These are phyloP conservation scores for Grus americana DNA, from an alignment of 2,113 vertebrate species.

Conservation along the genomic window DNA sequence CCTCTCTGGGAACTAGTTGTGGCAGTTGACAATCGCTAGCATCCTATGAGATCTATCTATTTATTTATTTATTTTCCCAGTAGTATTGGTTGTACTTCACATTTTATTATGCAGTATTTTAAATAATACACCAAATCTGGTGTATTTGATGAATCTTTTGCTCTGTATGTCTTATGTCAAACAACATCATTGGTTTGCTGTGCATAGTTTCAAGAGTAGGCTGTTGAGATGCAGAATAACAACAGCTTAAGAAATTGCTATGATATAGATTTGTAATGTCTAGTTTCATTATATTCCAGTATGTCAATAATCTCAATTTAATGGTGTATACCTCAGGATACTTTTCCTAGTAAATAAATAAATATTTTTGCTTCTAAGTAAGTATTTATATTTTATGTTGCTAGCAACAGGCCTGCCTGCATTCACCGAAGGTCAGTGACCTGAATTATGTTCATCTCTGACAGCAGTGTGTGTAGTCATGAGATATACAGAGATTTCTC, in stretches of 20 bases:
- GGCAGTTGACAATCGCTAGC: neutral
- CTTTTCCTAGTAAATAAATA: neutral
- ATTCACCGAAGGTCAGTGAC: constrained; percentile 48
- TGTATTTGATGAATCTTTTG: neutral
- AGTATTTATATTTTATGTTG: constrained; percentile 38
- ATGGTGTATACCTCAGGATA: neutral
- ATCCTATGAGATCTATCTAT: neutral
- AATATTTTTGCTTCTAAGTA: neutral
- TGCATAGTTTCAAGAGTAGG: neutral
- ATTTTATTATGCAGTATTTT: neutral
- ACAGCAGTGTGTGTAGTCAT: neutral
- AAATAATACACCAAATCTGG: neutral
- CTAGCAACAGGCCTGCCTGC: constrained; percentile 43
- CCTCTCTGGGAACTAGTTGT: neutral
- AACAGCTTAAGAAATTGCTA: neutral
- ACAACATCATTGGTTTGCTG: neutral
- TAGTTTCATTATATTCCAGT: neutral
- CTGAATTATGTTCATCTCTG: constrained; percentile 41
- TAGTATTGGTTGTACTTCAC: neutral
- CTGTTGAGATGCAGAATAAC: neutral
- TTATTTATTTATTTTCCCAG: neutral
- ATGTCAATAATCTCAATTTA: neutral
- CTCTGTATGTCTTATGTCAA: neutral
- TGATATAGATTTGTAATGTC: neutral
- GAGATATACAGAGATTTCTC: constrained; percentile 1